A percentile compares a stretch with the other conserved stretches of the same genome.
Conservation (phyloP, 1,140 invertebrate species). For the Nixonia krombeini region DNA sequence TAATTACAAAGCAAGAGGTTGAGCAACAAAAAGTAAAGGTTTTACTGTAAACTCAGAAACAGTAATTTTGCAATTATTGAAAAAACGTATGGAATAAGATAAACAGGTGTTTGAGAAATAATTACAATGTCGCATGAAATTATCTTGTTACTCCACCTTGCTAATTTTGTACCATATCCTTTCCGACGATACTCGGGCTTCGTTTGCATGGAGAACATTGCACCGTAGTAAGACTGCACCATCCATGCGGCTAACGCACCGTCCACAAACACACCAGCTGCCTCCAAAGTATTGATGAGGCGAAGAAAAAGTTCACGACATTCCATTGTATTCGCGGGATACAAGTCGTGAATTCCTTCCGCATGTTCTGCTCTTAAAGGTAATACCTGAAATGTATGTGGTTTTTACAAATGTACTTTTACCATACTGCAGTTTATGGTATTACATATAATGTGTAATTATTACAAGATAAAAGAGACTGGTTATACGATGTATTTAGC, state of each 20-base stretch:
- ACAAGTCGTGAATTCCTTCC: constrained; percentile 84
- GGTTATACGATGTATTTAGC: too few species aligned
- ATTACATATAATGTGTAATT: too few species aligned
- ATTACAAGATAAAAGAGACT: too few species aligned
- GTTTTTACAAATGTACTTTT: constrained; percentile 8
- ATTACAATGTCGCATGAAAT: too few species aligned
- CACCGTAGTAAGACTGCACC: constrained; percentile 89
- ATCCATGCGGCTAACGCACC: constrained; percentile 85
- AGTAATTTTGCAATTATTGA: too few species aligned
- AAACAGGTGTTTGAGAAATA: too few species aligned
- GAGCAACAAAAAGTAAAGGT: too few species aligned
- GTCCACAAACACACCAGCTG: constrained; percentile 81
- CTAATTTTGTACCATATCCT: constrained; percentile 74
- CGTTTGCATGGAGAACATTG: constrained; percentile 93
- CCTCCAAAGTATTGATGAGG: constrained; percentile 80
- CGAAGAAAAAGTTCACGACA: constrained; percentile 85
- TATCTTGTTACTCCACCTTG: constrained; percentile 55
- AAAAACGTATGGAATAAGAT: too few species aligned
- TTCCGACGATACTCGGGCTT: constrained; percentile 84
- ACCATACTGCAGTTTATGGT: too few species aligned
- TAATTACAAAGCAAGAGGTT: too few species aligned
- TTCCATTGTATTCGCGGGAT: constrained; percentile 89
- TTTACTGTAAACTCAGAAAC: too few species aligned
- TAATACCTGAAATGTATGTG: constrained; percentile 73
- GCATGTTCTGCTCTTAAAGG: constrained; percentile 82